phyloP scores from a whole-genome alignment of 2,113 vertebrate species.

The Anolis carolinensis region DNA sequence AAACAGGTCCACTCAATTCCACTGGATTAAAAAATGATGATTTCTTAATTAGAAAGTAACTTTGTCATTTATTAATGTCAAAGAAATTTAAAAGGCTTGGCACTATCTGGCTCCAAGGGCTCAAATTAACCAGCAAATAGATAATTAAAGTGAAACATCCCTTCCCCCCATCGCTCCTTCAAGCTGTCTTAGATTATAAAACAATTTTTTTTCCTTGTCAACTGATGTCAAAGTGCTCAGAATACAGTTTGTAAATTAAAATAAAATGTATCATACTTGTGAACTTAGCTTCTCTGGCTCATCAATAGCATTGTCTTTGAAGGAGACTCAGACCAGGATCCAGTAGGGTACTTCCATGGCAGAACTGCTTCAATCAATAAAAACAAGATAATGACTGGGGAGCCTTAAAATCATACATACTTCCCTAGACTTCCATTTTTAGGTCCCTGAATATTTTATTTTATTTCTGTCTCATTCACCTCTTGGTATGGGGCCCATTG shows the following conservation, averaged over 20 bases:
- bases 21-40: constrained; percentile 16
- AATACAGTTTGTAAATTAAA: neutral
- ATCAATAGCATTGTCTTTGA: neutral
- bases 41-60: constrained; percentile 45
- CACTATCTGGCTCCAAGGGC: constrained; percentile 25
- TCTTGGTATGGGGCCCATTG: too few species aligned
- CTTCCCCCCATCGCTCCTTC: neutral
- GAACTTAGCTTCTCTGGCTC: neutral
- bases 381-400: too few species aligned
- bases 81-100: constrained; percentile 26
- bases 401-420: too few species aligned
- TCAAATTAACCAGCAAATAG: constrained; percentile 17
- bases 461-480: too few species aligned
- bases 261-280: neutral
- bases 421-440: too few species aligned
- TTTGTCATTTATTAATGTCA: neutral
- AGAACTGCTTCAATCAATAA: neutral
- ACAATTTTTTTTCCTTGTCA: neutral
- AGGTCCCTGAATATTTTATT: too few species aligned
- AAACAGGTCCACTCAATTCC: constrained; percentile 22
- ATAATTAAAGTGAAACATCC: neutral
- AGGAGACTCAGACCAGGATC: neutral
- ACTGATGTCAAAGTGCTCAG: neutral
- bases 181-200: neutral
- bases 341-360: neutral